phyloP scores from a whole-genome alignment of 2,888 invertebrate species.

The Leistus spinibarbis region DNA sequence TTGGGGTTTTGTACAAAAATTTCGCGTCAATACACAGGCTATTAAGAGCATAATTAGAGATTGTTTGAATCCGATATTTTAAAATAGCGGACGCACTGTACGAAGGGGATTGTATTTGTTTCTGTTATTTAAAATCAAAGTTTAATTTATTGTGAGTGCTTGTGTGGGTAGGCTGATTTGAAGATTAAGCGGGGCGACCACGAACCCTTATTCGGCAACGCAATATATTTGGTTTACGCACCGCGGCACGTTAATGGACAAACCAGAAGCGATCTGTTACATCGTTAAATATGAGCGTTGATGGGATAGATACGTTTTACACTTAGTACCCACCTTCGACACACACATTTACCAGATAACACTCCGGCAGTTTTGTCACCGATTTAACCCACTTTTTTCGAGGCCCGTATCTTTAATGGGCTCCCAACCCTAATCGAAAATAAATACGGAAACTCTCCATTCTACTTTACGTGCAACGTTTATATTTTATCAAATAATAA shows the following conservation, averaged over 20 bases:
- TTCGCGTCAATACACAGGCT: background rate
- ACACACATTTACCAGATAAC: background rate
- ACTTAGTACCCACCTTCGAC: background rate
- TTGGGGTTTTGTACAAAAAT: too few relatives aligned
- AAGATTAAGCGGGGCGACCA: background rate
- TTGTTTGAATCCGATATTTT: too few relatives aligned
- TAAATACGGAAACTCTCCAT: background rate
- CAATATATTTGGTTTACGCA: background rate
- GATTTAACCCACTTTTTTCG: background rate
- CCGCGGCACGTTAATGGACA: background rate
- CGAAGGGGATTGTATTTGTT: too few relatives aligned
- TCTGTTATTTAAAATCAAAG: background rate
- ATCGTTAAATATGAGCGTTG: background rate
- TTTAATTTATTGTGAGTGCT: slow-evolving; percentile 9
- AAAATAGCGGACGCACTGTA: too few relatives aligned
- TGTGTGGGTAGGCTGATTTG: background rate
- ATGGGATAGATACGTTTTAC: background rate
- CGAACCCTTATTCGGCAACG: background rate
- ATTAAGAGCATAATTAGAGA: too few relatives aligned
- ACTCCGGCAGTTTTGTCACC: background rate
- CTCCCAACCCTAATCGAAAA: background rate
- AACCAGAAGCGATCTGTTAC: background rate
- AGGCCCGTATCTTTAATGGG: background rate
- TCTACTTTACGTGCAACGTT: background rate
- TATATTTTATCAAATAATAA: too few relatives aligned